Conservation (phyloP, 2,888 invertebrate genomes). For the Heliconius sara region DNA sequence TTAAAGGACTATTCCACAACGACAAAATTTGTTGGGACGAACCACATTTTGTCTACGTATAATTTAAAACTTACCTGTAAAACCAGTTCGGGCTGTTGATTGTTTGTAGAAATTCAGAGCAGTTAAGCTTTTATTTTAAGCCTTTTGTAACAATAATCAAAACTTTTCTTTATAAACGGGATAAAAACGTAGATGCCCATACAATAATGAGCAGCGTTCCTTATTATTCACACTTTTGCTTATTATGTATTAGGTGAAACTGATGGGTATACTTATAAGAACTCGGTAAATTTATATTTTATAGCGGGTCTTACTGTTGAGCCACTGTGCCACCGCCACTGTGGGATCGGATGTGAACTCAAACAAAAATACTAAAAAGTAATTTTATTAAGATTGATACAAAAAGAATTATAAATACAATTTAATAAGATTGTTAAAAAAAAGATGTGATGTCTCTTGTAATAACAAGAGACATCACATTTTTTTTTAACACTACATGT, state of each 20-base stretch:
- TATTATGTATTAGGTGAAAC: conserved; percentile 21
- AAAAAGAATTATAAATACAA: too few species aligned
- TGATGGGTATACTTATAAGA: conserved; percentile 23
- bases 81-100: conserved; percentile 71
- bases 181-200: conserved; percentile 1
- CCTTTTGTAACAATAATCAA: conserved; percentile 55
- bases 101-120: conserved; percentile 69
- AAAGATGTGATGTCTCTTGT: too few species aligned
- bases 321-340: neutral
- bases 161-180: conserved; percentile 49
- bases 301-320: neutral
- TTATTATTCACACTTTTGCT: conserved; percentile 37
- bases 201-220: neutral
- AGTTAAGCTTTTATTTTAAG: conserved; percentile 65
- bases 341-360: conserved; percentile 5
- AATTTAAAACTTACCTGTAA: conserved; percentile 79
- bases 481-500: too few species aligned
- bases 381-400: neutral
- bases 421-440: too few species aligned
- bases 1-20: conserved; percentile 65
- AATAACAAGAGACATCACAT: neutral
- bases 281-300: conserved; percentile 23
- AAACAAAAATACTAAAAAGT: conserved; percentile 16
- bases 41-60: conserved; percentile 73
- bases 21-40: conserved; percentile 62